Percentiles rank a stretch among this genome's conserved stretches.
These are phyloP conservation scores for Manduca sexta DNA, from an alignment of 1,140 invertebrate species.

Conservation along the genomic window DNA sequence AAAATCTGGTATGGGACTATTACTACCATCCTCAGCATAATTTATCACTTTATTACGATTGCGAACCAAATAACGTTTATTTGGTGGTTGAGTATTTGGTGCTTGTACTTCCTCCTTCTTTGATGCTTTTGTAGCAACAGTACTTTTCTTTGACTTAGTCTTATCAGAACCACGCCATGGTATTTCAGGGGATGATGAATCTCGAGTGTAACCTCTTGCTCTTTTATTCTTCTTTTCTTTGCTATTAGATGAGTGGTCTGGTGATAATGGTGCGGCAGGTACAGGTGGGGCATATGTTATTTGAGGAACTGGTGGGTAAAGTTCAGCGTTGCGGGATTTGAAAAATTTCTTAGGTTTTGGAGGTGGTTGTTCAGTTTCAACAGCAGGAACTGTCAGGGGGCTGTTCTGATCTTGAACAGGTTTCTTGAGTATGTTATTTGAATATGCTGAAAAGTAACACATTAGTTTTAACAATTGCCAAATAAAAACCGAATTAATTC, in stretches of 20 bases:
- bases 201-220: constrained; percentile 52
- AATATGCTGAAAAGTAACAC: constrained; percentile 56
- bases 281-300: constrained; percentile 67
- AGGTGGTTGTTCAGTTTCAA: constrained; percentile 70
- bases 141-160: constrained; percentile 55
- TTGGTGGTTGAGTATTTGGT: constrained; percentile 61
- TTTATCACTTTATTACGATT: constrained; percentile 70
- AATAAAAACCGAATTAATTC: neutral
- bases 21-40: constrained; percentile 71
- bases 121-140: constrained; percentile 62
- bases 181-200: constrained; percentile 64
- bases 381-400: constrained; percentile 71
- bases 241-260: constrained; percentile 75
- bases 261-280: constrained; percentile 73
- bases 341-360: constrained; percentile 92
- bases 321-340: constrained; percentile 85
- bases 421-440: constrained; percentile 64
- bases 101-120: constrained; percentile 56
- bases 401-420: constrained; percentile 75
- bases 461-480: too few species aligned
- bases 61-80: constrained; percentile 64
- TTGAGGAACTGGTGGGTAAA: constrained; percentile 74
- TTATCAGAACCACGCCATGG: constrained; percentile 63
- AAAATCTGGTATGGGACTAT: constrained; percentile 66
- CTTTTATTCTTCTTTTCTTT: constrained; percentile 63